Conservation (phyloP, 2,113 vertebrate species). For the Scopus umbretta region DNA sequence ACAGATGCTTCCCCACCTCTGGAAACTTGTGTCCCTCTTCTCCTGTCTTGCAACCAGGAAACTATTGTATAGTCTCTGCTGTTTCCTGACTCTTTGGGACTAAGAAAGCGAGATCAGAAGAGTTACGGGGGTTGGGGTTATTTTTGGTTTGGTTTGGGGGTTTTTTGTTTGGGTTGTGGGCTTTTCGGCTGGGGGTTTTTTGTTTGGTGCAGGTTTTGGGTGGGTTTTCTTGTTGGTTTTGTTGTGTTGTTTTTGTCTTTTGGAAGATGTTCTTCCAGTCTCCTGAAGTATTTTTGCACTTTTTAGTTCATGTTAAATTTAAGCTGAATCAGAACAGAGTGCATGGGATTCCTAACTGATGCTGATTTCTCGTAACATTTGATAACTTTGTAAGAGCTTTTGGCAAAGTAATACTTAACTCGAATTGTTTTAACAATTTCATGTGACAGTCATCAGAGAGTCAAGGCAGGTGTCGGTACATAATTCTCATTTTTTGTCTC, state of each 20-base stretch:
- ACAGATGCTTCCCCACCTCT: neutral
- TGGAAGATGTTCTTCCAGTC: neutral
- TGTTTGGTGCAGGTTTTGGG: neutral
- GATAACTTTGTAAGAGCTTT: neutral
- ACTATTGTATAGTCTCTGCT: neutral
- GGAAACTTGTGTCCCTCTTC: neutral
- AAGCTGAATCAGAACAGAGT: neutral
- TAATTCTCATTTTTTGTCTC: neutral
- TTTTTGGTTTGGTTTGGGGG: neutral
- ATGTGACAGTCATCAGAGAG: neutral
- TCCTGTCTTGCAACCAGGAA: neutral
- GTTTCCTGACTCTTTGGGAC: neutral
- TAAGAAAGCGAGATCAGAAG: neutral
- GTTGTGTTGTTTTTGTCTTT: neutral
- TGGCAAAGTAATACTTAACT: neutral
- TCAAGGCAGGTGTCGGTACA: neutral
- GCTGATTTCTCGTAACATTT: neutral
- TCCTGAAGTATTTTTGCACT: neutral
- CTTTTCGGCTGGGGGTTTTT: neutral
- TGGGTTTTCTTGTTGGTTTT: neutral
- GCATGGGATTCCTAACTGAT: neutral
- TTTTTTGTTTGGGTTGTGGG: neutral
- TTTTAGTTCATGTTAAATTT: neutral
- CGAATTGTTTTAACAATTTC: accelerated
- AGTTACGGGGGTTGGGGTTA: accelerated